Base-by-base conservation (phyloP, 2,113 vertebrate species). In the Piprites chloris region DNA sequence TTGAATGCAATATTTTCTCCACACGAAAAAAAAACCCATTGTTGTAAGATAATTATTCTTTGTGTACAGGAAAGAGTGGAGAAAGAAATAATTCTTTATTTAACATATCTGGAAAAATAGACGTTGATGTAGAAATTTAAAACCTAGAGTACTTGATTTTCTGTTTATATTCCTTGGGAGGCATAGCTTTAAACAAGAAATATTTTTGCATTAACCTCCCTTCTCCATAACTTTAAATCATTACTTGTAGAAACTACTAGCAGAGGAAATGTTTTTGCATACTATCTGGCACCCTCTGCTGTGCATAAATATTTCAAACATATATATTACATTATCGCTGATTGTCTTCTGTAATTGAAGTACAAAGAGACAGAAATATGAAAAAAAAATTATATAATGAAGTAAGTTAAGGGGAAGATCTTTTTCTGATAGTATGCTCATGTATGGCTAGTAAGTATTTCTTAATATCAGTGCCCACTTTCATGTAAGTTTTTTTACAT, bases 211-310 rank as follows among this genome's bases (percentile, higher is more conserved):
- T 75, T 82, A 63, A 69, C 14, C 8, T 91, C 23, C 9, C 18
- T 77, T 91, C 6, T 78, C 22, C 26, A 46, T 67, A 32, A 62
- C 33, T 85, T 84, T 75, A 87, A 59, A 82, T 76, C 13, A 55
- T 76, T 52, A 79, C 11, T 46, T 76, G 28, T 44, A 86, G 32
- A 68, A 87, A 73, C 79, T 76, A 59, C 23, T 85, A 76, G 7
- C 26, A 42, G 35, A 61, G 27, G 24, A 85, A 92, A 46, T 65
- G 20, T 33, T 85, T 79, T 92, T 88, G 19, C 58, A 66, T 89
- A 66, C 75, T 65, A 50, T 79, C 50, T 95, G 63, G 75, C 76
- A 93, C 58, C 63, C 75, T 96, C 83, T 96, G 47, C 67, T 93
- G 83, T 80, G 16, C 63, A 47, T 79, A 83, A 83, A 79, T 83